Percentiles rank a stretch among this genome's conserved stretches.
Conservation (phyloP, 2,888 invertebrate species). For the Catocala fraxini region DNA sequence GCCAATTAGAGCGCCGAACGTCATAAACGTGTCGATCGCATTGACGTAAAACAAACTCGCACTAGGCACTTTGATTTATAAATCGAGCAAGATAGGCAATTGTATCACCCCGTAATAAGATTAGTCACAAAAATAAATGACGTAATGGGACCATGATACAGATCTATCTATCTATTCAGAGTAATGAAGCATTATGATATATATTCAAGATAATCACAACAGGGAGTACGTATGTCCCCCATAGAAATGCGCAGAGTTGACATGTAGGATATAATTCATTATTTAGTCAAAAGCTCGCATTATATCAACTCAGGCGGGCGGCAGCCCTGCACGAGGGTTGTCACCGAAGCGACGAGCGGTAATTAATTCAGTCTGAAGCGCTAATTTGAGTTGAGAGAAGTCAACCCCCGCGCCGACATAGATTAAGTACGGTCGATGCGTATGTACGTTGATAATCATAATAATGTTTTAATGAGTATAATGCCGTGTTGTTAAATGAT, state of each 20-base stretch:
- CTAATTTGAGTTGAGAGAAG: constrained; percentile 76
- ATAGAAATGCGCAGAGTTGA: constrained; percentile 7
- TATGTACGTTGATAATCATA: neutral
- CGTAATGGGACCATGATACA: too few species aligned
- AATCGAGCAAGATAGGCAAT: too few species aligned
- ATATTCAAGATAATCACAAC: neutral
- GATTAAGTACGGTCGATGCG: constrained; percentile 48
- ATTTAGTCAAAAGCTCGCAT: constrained; percentile 31
- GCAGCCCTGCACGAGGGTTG: constrained; percentile 63
- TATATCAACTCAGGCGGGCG: constrained; percentile 33
- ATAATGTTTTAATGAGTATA: neutral
- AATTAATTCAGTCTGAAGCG: constrained; percentile 81
- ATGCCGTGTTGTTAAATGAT: too few species aligned
- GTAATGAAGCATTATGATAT: too few species aligned
- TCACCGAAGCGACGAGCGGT: constrained; percentile 70
- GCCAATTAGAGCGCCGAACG: too few species aligned
- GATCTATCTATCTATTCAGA: too few species aligned
- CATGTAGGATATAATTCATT: constrained; percentile 37
- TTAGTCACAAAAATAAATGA: too few species aligned
- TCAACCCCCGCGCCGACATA: constrained; percentile 49
- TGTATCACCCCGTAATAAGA: too few species aligned
- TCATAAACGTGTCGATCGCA: too few species aligned
- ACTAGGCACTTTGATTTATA: too few species aligned
- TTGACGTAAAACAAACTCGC: too few species aligned
- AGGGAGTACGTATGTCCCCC: neutral